These are phyloP conservation scores for Trisateles emortualis DNA, from an alignment of 2,888 invertebrate species.

Conservation along the genomic window DNA sequence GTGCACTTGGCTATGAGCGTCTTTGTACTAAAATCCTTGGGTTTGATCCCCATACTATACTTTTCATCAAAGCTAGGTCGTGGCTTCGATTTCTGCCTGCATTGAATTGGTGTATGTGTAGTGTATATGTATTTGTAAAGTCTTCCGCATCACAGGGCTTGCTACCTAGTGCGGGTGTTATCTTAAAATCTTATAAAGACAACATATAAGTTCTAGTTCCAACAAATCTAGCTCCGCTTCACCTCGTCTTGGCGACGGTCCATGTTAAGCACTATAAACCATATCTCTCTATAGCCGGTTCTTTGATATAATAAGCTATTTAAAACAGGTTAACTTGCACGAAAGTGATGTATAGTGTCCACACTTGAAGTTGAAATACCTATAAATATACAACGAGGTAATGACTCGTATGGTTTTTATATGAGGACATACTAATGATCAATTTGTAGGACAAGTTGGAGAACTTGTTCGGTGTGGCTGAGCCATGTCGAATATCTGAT, in stretches of 20 bases:
- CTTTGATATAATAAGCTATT: conserved; percentile 44
- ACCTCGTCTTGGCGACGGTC: background rate
- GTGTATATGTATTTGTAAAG: no score
- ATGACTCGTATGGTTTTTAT: conserved; percentile 20
- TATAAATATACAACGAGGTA: conserved; percentile 51
- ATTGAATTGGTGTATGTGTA: no score
- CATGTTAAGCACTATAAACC: background rate
- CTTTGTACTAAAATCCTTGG: no score
- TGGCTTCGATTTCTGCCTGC: no score
- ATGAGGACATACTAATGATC: conserved; percentile 1
- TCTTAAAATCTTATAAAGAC: no score
- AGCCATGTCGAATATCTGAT: no score
- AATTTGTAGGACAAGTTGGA: background rate
- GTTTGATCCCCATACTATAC: no score
- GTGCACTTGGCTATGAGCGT: no score
- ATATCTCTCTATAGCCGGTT: conserved; percentile 2
- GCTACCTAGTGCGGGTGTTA: no score
- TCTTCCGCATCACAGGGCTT: no score
- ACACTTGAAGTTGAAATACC: conserved; percentile 49
- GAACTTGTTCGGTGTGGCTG: conserved; percentile 4
- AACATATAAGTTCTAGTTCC: background rate
- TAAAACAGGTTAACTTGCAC: conserved; percentile 46
- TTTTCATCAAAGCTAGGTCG: no score
- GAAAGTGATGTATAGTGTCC: conserved; percentile 58
- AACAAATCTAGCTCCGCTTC: background rate